Evolutionary conservation across 2,797 vertebrate species (phyloP).

Genomic region (Esox masquinongy): DNA sequence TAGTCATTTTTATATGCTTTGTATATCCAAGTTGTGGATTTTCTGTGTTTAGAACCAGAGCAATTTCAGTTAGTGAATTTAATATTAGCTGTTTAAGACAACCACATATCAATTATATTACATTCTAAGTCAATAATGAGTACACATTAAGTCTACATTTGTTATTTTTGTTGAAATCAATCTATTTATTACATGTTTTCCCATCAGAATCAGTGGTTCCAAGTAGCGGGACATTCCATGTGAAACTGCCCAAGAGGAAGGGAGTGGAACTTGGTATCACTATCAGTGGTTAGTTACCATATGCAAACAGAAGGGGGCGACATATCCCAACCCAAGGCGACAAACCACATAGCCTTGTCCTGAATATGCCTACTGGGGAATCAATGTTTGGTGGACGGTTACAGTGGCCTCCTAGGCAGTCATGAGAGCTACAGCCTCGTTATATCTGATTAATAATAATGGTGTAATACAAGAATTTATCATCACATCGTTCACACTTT

Average conservation of each 20-base stretch:
- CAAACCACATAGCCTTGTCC: not conserved
- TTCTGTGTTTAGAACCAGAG: too few species aligned
- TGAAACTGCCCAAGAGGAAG: constrained; percentile 93
- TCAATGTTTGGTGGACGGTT: constrained; percentile 52
- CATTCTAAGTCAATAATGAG: too few species aligned
- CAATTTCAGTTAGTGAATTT: too few species aligned
- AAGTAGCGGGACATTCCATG: constrained; percentile 97
- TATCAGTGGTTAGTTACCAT: constrained; percentile 90
- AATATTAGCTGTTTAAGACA: too few species aligned
- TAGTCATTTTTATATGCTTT: not conserved
- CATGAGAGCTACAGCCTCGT: constrained; percentile 47
- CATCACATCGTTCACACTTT: constrained; percentile 26
- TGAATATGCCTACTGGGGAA: constrained; percentile 13
- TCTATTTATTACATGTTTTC: not conserved
- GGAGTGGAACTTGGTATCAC: constrained; percentile 96
- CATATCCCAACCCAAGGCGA: constrained; percentile 30
- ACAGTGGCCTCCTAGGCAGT: constrained; percentile 33
- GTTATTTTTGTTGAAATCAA: not conserved
- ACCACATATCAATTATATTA: not conserved
- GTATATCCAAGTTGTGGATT: not conserved
- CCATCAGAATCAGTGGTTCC: constrained; percentile 93
- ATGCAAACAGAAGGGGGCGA: constrained; percentile 53
- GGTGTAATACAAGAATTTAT: constrained; percentile 26
- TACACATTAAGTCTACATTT: not conserved
- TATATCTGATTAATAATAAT: constrained; percentile 46